A percentile compares a stretch with the other conserved stretches of the same genome.
phyloP scores from a whole-genome alignment of 2,113 vertebrate species.

The Glaucomys volans region DNA sequence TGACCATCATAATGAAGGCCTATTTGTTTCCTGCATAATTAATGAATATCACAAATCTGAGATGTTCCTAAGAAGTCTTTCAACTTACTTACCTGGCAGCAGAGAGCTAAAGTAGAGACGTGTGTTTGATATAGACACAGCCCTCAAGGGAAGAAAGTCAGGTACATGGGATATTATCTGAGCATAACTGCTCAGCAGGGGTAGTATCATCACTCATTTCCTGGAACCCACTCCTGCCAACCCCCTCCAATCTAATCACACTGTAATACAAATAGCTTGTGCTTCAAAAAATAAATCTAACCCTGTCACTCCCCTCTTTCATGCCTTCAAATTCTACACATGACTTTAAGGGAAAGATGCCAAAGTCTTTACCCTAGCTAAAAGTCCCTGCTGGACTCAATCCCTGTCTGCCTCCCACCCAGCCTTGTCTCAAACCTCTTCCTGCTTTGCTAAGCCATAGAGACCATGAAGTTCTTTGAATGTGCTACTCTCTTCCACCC shows the following conservation, averaged over 20 bases:
- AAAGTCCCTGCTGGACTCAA: neutral
- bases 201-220: neutral
- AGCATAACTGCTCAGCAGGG: neutral
- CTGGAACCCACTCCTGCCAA: neutral
- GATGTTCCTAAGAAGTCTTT: conserved; percentile 25
- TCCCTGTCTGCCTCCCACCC: neutral
- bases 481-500: neutral
- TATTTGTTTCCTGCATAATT: conserved; percentile 39
- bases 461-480: neutral
- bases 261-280: neutral
- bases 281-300: neutral
- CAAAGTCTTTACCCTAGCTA: neutral
- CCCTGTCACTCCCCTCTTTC: neutral
- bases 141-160: neutral
- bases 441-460: too few species aligned
- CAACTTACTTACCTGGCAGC: neutral
- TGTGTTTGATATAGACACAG: neutral
- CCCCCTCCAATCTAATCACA: neutral
- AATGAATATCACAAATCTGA: neutral
- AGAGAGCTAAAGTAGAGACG: neutral
- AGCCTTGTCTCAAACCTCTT: neutral
- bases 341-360: neutral
- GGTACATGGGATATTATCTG: neutral
- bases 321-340: neutral
- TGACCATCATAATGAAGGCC: neutral